Conservation (phyloP, 2,113 vertebrate species). For the Echinops telfairi region DNA sequence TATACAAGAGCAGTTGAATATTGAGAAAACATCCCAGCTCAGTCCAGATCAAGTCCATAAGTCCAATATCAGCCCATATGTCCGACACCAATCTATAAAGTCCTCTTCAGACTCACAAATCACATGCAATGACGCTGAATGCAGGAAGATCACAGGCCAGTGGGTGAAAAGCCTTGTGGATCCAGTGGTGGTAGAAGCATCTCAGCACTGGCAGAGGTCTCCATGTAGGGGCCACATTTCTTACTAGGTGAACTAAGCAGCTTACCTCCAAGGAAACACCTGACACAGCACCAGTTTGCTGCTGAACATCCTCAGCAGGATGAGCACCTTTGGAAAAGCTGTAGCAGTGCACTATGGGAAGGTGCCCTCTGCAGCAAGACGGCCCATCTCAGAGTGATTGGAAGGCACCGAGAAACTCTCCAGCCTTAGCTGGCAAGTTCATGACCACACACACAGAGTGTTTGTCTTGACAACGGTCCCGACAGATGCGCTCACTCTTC, state of each 20-base stretch:
- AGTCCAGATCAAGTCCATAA: too few relatives aligned
- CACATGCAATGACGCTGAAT: too few relatives aligned
- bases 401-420: conserved; percentile 95
- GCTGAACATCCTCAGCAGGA: conserved; percentile 90
- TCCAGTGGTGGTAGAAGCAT: too few relatives aligned
- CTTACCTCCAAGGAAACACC: conserved; percentile 87
- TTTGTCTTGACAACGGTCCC: conserved; percentile 67
- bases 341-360: conserved; percentile 95
- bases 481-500: conserved; percentile 90
- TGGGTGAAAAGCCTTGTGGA: too few relatives aligned
- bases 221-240: conserved; percentile 97
- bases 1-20: too few relatives aligned
- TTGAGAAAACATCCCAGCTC: too few relatives aligned
- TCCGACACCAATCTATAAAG: too few relatives aligned
- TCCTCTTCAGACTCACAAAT: too few relatives aligned
- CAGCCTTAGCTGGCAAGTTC: conserved; percentile 96
- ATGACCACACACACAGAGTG: conserved; percentile 92
- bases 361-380: conserved; percentile 66
- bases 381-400: conserved; percentile 87
- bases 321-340: conserved; percentile 94
- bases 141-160: too few relatives aligned
- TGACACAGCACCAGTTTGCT: conserved; percentile 87
- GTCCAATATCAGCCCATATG: too few relatives aligned
- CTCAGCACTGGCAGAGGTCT: too few relatives aligned
- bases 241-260: conserved; percentile 92